These are phyloP conservation scores for Agapostemon virescens DNA, from an alignment of 2,888 invertebrate species.

Conservation along the genomic window DNA sequence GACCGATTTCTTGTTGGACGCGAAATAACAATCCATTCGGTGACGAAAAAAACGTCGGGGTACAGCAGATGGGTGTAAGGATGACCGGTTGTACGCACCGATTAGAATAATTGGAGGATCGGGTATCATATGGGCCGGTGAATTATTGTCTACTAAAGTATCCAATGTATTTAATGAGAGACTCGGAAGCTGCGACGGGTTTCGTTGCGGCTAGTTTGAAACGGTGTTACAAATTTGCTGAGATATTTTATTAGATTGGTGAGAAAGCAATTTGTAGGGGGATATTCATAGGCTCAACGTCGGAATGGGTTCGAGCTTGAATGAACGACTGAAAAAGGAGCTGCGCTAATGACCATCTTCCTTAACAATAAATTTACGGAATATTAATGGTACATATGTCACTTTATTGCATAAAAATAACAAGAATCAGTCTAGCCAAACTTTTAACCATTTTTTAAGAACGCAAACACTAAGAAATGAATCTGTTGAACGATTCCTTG, in stretches of 20 bases:
- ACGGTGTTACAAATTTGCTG: neutral
- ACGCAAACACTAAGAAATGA: too few species aligned
- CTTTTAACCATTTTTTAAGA: too few species aligned
- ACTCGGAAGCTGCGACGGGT: neutral
- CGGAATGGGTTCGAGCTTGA: neutral
- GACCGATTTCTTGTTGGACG: conserved; percentile 12
- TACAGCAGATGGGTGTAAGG: conserved; percentile 6
- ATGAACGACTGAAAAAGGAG: neutral
- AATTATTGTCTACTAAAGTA: conserved; percentile 3
- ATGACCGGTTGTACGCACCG: conserved; percentile 6
- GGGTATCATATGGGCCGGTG: neutral
- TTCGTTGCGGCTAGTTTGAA: neutral
- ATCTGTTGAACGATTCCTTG: too few species aligned
- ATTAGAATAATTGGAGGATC: conserved; percentile 9
- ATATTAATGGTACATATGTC: too few species aligned
- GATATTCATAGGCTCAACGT: neutral
- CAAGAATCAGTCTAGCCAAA: too few species aligned
- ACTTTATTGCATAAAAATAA: too few species aligned
- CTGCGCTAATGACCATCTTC: neutral
- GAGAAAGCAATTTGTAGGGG: neutral
- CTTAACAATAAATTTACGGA: too few species aligned
- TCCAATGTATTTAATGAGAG: conserved; percentile 5
- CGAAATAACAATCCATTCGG: neutral
- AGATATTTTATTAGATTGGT: neutral
- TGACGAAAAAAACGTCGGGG: neutral